A percentile compares a stretch with the other conserved stretches of the same genome.
These are phyloP conservation scores for Aplysia californica DNA, from an alignment of 1,140 invertebrate genomes.

Conservation along the genomic window DNA sequence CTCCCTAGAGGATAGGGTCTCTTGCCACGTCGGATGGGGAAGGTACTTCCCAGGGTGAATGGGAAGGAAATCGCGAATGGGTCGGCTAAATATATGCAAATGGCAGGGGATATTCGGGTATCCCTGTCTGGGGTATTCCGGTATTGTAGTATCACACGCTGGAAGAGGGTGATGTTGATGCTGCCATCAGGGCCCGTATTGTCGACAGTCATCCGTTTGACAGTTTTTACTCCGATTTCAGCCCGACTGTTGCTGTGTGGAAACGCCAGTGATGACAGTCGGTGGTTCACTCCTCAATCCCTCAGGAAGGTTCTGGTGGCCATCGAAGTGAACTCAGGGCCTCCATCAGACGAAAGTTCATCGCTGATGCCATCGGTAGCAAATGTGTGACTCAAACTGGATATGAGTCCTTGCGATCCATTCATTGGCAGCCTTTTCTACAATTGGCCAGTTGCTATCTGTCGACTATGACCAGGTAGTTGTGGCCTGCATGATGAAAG, in stretches of 20 bases:
- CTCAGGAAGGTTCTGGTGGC: conserved; percentile 29
- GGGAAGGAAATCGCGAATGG: conserved; percentile 37
- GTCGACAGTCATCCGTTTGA: conserved; percentile 33
- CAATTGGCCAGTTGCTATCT: neutral
- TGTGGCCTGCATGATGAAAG: conserved; percentile 28
- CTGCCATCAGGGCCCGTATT: conserved; percentile 34
- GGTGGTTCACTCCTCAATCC: conserved; percentile 32
- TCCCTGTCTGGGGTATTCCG: conserved; percentile 41
- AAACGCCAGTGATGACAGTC: conserved; percentile 35
- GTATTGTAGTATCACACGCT: conserved; percentile 41
- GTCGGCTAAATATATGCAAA: neutral
- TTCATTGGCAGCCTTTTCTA: conserved; percentile 24
- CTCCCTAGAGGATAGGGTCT: conserved; percentile 29
- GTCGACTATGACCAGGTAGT: conserved; percentile 31
- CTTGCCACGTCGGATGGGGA: conserved; percentile 35
- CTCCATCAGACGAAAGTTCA: conserved; percentile 31
- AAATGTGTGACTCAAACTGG: conserved; percentile 24
- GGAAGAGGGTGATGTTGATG: conserved; percentile 34
- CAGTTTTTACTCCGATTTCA: conserved; percentile 36
- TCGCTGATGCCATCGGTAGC: conserved; percentile 34
- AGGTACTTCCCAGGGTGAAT: conserved; percentile 32
- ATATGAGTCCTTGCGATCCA: conserved; percentile 22
- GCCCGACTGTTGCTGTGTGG: conserved; percentile 33
- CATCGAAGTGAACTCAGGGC: conserved; percentile 32
- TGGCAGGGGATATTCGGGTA: conserved; percentile 35